Conservation (phyloP, 1,140 invertebrate species). For the Drosophila leontia region DNA sequence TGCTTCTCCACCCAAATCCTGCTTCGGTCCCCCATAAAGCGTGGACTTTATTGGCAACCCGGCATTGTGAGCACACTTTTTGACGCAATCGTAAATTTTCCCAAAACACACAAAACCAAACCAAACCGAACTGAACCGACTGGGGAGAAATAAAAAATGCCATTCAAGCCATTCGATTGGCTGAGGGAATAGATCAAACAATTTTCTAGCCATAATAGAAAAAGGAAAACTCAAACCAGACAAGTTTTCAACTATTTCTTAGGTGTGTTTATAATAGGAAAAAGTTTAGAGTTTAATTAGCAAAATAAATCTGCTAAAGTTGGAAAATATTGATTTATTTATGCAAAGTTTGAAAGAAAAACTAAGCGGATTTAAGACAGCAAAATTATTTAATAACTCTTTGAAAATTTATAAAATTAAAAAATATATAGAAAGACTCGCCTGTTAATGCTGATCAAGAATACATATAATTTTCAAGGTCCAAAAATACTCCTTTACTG, state of each 20-base stretch:
- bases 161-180: constrained; percentile 26
- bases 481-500: too few species aligned
- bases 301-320: background rate
- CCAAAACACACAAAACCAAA: constrained; percentile 1
- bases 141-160: constrained; percentile 39
- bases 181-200: constrained; percentile 2
- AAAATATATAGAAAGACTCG: too few species aligned
- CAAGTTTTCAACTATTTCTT: background rate
- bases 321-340: background rate
- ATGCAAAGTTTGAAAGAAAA: background rate
- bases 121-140: background rate
- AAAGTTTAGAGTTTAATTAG: background rate
- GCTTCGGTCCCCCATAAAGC: constrained; percentile 22
- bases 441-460: too few species aligned
- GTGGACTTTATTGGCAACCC: constrained; percentile 33
- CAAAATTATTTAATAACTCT: background rate
- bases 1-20: constrained; percentile 17
- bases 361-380: background rate
- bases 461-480: too few species aligned
- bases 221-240: background rate
- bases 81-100: constrained; percentile 43
- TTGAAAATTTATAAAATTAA: too few species aligned
- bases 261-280: background rate
- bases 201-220: constrained; percentile 13
- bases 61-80: constrained; percentile 18